Percentiles rank a stretch among this genome's conserved stretches.
These are phyloP conservation scores for Salpingus planirostris DNA, from an alignment of 2,888 invertebrate genomes.

Conservation along the genomic window DNA sequence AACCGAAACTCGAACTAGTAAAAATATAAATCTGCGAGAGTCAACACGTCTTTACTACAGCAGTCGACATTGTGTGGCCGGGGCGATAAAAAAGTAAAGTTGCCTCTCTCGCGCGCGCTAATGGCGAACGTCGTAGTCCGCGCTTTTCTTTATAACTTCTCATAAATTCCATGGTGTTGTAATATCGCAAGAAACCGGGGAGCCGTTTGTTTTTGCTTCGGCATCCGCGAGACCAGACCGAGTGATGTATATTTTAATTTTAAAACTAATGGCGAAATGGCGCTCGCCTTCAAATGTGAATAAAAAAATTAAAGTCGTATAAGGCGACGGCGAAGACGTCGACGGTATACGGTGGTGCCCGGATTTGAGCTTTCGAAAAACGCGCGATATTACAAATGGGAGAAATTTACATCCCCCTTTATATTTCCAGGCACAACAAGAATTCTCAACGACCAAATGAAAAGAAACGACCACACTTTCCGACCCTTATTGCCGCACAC, in stretches of 20 bases:
- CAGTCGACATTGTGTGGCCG: constrained; percentile 33
- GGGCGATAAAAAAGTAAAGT: constrained; percentile 35
- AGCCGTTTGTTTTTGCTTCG: constrained; percentile 38
- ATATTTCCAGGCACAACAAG: no score
- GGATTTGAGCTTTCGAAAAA: constrained; percentile 19
- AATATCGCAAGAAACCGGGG: constrained; percentile 36
- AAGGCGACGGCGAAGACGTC: no score
- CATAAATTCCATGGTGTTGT: constrained; percentile 40
- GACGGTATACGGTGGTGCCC: no score
- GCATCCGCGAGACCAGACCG: constrained; percentile 33
- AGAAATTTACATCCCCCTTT: constrained; percentile 27
- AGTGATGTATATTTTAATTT: constrained; percentile 43
- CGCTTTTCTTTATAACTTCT: constrained; percentile 37
- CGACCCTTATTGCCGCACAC: no score
- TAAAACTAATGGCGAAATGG: constrained; percentile 41
- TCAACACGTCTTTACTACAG: constrained; percentile 33
- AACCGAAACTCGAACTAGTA: constrained; percentile 15
- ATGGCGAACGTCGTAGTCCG: constrained; percentile 36
- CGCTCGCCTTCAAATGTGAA: constrained; percentile 36
- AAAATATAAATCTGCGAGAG: constrained; percentile 30
- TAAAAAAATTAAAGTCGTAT: constrained; percentile 33
- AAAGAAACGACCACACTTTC: no score
- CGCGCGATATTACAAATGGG: constrained; percentile 28
- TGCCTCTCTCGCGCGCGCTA: constrained; percentile 35
- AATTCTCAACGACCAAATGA: no score